Percentiles rank a stretch among this genome's conserved stretches.
Conservation (phyloP, 2,113 vertebrate species). For the Lepus europaeus region DNA sequence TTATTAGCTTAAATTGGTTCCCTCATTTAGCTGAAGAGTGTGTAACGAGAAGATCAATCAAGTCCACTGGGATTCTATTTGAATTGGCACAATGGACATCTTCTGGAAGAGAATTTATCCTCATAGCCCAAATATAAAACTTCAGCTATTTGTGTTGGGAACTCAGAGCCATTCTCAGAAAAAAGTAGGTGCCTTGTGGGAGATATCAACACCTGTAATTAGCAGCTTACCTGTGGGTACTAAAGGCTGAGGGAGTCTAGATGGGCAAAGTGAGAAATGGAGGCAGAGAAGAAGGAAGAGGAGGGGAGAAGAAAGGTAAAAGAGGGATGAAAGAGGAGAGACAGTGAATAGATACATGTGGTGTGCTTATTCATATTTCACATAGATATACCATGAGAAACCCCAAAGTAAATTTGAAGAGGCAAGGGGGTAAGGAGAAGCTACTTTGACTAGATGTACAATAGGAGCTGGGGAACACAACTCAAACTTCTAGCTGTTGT, state of each 20-base stretch:
- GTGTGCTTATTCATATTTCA: neutral
- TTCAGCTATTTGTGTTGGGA: neutral
- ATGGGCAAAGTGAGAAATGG: neutral
- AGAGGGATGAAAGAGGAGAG: neutral
- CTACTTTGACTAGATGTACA: neutral
- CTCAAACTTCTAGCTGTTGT: neutral
- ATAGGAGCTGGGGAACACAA: neutral
- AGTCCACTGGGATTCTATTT: neutral
- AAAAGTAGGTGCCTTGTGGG: neutral
- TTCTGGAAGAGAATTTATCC: neutral
- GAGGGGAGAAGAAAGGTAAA: neutral
- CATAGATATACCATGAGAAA: neutral
- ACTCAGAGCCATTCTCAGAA: neutral
- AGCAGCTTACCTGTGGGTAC: neutral
- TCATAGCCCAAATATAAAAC: neutral
- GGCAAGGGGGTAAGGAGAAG: neutral
- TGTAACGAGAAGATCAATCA: neutral
- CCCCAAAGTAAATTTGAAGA: neutral
- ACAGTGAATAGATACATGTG: neutral
- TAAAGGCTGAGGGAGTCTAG: neutral
- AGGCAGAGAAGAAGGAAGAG: accelerated
- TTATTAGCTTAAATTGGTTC: neutral
- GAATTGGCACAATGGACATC: neutral
- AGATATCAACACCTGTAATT: neutral
- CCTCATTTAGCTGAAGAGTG: neutral